Evolutionary conservation across 2,888 invertebrate species (phyloP).

Genomic region (Tenthredo distinguenda): DNA sequence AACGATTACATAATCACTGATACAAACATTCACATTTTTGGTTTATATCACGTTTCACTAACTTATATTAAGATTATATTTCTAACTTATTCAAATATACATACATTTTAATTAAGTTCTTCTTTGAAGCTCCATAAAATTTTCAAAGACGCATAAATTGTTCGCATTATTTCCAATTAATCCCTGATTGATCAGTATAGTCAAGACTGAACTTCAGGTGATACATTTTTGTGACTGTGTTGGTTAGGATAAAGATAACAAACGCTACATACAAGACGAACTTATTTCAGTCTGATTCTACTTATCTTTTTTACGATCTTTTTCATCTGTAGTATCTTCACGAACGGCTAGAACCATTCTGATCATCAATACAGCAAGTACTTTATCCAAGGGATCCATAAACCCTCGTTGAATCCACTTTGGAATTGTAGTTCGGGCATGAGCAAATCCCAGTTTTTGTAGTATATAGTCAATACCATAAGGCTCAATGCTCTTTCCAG

Average conservation of each 20-base stretch:
- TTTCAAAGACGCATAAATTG: background rate
- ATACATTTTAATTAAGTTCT: conserved; percentile 32
- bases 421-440: conserved; percentile 98
- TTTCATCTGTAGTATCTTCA: conserved; percentile 73
- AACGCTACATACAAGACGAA: background rate
- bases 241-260: background rate
- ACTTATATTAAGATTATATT: conserved; percentile 25
- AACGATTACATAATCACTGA: conserved; percentile 12
- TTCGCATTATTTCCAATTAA: conserved; percentile 15
- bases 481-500: conserved; percentile 97
- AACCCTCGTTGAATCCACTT: conserved; percentile 99
- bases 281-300: conserved; percentile 53
- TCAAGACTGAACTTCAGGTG: conserved; percentile 1
- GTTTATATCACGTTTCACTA: conserved; percentile 36
- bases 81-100: conserved; percentile 30
- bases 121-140: background rate
- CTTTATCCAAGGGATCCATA: conserved; percentile 97
- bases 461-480: conserved; percentile 99
- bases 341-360: conserved; percentile 82
- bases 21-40: conserved; percentile 35
- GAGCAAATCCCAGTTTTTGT: conserved; percentile 97
- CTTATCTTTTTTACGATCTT: conserved; percentile 71
- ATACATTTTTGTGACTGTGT: conserved; percentile 8
- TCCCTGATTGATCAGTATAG: conserved; percentile 10
- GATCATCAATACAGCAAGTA: conserved; percentile 89